A percentile compares a stretch with the other conserved stretches of the same genome.
phyloP scores from a whole-genome alignment of 2,888 invertebrate species.

The Xanthia togata region DNA sequence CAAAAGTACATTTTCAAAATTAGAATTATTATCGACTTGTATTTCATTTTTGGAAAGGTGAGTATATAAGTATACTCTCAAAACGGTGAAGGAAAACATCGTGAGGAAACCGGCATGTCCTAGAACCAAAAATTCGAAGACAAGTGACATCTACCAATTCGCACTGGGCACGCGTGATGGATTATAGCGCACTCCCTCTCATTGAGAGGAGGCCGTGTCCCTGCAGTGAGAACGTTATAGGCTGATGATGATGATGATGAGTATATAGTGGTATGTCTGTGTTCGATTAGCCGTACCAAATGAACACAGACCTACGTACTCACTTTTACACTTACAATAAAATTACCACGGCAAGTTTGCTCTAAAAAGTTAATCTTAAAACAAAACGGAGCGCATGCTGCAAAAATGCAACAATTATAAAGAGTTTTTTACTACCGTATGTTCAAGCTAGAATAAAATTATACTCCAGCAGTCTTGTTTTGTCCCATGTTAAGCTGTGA shows the following conservation, averaged over 20 bases:
- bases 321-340: neutral
- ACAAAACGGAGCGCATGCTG: slow-evolving; percentile 6
- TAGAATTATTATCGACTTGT: neutral
- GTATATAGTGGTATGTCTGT: neutral
- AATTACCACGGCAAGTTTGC: neutral
- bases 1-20: neutral
- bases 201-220: too few species aligned
- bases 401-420: slow-evolving; percentile 6
- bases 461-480: slow-evolving; percentile 26
- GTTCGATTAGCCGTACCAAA: neutral
- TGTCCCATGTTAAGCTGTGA: slow-evolving; percentile 51
- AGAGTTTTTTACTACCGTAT: slow-evolving; percentile 1
- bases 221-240: too few species aligned
- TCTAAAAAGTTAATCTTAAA: slow-evolving; percentile 3
- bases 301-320: neutral
- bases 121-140: too few species aligned
- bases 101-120: too few species aligned
- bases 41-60: too few species aligned
- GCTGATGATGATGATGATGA: too few species aligned
- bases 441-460: slow-evolving; percentile 30
- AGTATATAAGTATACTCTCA: too few species aligned
- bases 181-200: too few species aligned
- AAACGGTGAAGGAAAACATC: too few species aligned
- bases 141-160: too few species aligned
- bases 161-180: too few species aligned